phyloP scores from a whole-genome alignment of 2,888 invertebrate genomes.

The Apotomis betuletana region DNA sequence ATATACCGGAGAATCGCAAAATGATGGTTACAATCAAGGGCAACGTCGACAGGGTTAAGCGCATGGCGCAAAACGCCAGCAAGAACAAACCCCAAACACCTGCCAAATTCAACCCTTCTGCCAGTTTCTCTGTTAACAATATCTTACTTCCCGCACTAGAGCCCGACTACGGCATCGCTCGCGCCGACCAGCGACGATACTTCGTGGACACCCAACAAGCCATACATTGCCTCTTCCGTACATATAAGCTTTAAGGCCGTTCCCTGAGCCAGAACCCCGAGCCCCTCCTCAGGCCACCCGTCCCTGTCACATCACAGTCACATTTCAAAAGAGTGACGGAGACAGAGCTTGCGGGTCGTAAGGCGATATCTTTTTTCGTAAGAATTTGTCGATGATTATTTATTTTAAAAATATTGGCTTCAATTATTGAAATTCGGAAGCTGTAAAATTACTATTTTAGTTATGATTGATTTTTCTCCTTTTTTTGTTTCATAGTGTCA shows the following conservation, averaged over 20 bases:
- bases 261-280: too few species aligned
- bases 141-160: slow-evolving; percentile 65
- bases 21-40: slow-evolving; percentile 67
- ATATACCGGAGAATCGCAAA: slow-evolving; percentile 68
- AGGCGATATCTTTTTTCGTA: too few species aligned
- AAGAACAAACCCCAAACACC: slow-evolving; percentile 61
- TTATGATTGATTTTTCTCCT: too few species aligned
- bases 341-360: too few species aligned
- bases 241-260: slow-evolving; percentile 71
- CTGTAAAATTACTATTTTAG: too few species aligned
- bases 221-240: slow-evolving; percentile 68
- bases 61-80: slow-evolving; percentile 62
- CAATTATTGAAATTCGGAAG: too few species aligned
- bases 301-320: too few species aligned
- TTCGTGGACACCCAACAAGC: slow-evolving; percentile 76
- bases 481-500: too few species aligned
- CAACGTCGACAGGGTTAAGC: slow-evolving; percentile 66
- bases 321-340: too few species aligned
- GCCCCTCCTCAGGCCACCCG: too few species aligned
- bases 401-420: too few species aligned
- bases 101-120: slow-evolving; percentile 56
- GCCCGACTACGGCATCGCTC: slow-evolving; percentile 73
- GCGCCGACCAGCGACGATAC: slow-evolving; percentile 68
- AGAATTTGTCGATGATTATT: too few species aligned
- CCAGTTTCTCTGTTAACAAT: slow-evolving; percentile 47